Percentiles rank a stretch among this genome's conserved stretches.
Evolutionary conservation across 2,113 vertebrate genomes (phyloP).

Genomic region (Hippocampus zosterae): DNA sequence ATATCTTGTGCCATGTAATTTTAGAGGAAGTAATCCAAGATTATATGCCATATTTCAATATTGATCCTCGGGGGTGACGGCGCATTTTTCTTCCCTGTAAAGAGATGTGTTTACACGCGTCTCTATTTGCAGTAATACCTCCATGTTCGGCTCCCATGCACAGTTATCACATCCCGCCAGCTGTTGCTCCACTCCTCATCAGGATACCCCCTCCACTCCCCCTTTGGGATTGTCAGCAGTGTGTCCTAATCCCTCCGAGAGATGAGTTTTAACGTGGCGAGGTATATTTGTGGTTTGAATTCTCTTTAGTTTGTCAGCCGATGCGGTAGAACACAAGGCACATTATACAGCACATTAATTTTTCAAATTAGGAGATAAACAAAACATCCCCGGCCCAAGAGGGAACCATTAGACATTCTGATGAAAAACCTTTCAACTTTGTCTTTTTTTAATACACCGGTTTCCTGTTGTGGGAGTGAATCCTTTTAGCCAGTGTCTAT

Average conservation of each 20-base stretch:
- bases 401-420: conserved; percentile 4
- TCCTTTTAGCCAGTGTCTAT: conserved; percentile 6
- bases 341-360: conserved; percentile 13
- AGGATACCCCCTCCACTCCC: conserved; percentile 11
- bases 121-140: conserved; percentile 32
- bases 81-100: conserved; percentile 3
- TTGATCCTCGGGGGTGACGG: background rate
- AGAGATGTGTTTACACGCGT: conserved; percentile 5
- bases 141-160: conserved; percentile 26
- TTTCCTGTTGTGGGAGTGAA: conserved; percentile 6
- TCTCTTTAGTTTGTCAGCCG: conserved; percentile 29
- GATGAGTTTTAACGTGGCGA: conserved; percentile 38
- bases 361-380: conserved; percentile 21
- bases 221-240: conserved; percentile 33
- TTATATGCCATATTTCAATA: conserved; percentile 1
- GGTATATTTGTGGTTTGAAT: conserved; percentile 32
- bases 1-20: background rate
- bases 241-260: conserved; percentile 34
- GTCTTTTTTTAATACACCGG: conserved; percentile 35
- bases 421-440: conserved; percentile 13
- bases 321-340: conserved; percentile 1
- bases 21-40: conserved; percentile 3
- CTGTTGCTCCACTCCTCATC: conserved; percentile 26
- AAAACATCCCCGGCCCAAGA: background rate
- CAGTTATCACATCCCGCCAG: conserved; percentile 41